Base-by-base conservation (phyloP, 2,888 invertebrate species). In the Drosophila lacicola region DNA sequence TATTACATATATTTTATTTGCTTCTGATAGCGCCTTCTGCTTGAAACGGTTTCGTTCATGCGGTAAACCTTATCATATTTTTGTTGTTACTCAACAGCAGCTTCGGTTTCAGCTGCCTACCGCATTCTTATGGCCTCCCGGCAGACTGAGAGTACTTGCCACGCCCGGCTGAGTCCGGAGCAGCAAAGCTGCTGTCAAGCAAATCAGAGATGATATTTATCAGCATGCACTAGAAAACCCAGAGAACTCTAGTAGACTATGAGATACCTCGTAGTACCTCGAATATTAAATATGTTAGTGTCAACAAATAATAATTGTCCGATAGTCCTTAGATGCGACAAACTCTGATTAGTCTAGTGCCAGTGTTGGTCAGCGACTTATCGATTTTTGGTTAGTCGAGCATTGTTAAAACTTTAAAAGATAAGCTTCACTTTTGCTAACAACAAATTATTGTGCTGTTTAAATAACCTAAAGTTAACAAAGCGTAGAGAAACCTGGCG, bases 201-300 rank as follows among this genome's bases (percentile, higher is more conserved):
- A 80, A 82, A 80, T 80, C 86, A 82, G 69, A 85, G 71, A 73
- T 79, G 72, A 70, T 68, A 72, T 85, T 83, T 85, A 88, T 77
- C 80, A 70, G 53, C 46, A 42, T 62, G 47, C 36, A 50, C 44
- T 11, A 46, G 44, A 74, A 67, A 46, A 13, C 1, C 14, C 4
- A 9, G 29, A 3, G 47, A 13, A 0, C 8, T 4, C n/a, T 51
- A 19, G 8, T 3, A 39, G 29, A 44, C 53, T 5, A 3, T 2
- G 1, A 44, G 11, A 53, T 67, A 56, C 62, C 33, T 51, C 39
- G 4, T 17, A 17, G 17, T 17, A 17, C 17, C 17, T 17, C 17
- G 2, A 25, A 25, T 25, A 25, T 25, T 8, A 25, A 25, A 6
- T 25, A 25, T 25, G 25, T 25, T 25, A 25, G 6, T 25, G 8